Base-by-base conservation (phyloP, 2,888 invertebrate genomes). In the Microctonus aethiopoides region DNA sequence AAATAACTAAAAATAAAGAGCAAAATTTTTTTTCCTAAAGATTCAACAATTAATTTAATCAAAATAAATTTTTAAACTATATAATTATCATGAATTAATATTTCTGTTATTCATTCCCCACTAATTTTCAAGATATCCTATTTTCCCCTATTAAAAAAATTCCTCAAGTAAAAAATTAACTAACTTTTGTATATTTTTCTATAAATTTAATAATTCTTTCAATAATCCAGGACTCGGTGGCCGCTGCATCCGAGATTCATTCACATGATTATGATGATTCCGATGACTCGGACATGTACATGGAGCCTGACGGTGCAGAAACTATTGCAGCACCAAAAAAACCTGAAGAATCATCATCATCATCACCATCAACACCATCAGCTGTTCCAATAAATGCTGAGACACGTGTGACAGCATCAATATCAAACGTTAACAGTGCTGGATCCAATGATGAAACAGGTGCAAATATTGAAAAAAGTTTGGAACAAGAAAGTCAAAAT, bases 401-500 rank as follows among this genome's bases (percentile, higher is more conserved):
- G 34, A 73, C 74, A 7, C 75, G 76, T 16, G 72, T 76, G 2
- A 72, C 76, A 51, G 75, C 73, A 7, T 73, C 74, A 11, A 74
- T 76, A 22, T 73, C 75, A 36, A 39, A 39, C 39, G n/a, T n/a
- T 11, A 39, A 39, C 39, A 5, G 39, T n/a, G n/a, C 39, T n/a
- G n/a, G n/a, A 39, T 39, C 39, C n/a, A 16, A 63, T 68, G 32
- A 54, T 57, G 41, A 51, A 39, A 22, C 54, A 62, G 51, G 70
- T 16, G 65, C 72, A 16, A 61, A 68, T 20, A 74, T 68, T 29
- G 72, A 78, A 13, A 90, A 89, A 79, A 89, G 89, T 22, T 83
- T 89, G 71, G 91, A 91, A 80, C 88, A 89, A 16, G 87, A 89
- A 22, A 90, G 91, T 62, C 93, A 93, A 81, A 92, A 91, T 60